These are phyloP conservation scores for Ectropis grisescens DNA, from an alignment of 1,140 invertebrate genomes.

Conservation along the genomic window DNA sequence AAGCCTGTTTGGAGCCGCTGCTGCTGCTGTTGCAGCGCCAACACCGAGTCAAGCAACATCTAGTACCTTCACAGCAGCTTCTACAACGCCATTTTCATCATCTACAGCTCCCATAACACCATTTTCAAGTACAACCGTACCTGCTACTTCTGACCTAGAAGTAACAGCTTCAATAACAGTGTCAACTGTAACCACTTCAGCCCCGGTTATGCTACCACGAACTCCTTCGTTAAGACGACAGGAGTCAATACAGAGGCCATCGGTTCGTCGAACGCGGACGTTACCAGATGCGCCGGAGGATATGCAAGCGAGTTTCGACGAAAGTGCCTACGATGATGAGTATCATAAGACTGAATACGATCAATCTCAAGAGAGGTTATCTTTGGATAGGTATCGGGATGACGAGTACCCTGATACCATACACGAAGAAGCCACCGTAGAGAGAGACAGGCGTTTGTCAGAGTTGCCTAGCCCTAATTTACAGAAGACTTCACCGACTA, in stretches of 20 bases:
- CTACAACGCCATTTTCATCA: constrained; percentile 26
- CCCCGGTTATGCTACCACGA: constrained; percentile 43
- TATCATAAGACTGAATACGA: constrained; percentile 65
- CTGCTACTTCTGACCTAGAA: constrained; percentile 60
- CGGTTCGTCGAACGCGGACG: constrained; percentile 51
- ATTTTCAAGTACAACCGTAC: constrained; percentile 40
- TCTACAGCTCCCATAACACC: constrained; percentile 54
- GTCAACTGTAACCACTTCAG: constrained; percentile 42
- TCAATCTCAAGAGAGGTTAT: constrained; percentile 51
- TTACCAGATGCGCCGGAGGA: constrained; percentile 60
- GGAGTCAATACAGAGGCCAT: constrained; percentile 61
- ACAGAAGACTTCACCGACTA: constrained; percentile 55
- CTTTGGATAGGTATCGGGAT: constrained; percentile 57
- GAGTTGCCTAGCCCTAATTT: constrained; percentile 34
- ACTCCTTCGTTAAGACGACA: constrained; percentile 57
- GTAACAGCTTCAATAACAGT: constrained; percentile 34
- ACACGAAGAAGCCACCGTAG: constrained; percentile 38
- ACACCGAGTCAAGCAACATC: constrained; percentile 26
- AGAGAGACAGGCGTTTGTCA: constrained; percentile 22
- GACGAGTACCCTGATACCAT: constrained; percentile 50
- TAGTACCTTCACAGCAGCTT: constrained; percentile 18
- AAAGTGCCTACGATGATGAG: constrained; percentile 66
- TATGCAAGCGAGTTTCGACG: constrained; percentile 51
- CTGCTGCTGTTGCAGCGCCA: constrained; percentile 46
- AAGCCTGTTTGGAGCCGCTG: constrained; percentile 61